Conservation (phyloP, 2,113 vertebrate genomes). For the Crotalus tigris region DNA sequence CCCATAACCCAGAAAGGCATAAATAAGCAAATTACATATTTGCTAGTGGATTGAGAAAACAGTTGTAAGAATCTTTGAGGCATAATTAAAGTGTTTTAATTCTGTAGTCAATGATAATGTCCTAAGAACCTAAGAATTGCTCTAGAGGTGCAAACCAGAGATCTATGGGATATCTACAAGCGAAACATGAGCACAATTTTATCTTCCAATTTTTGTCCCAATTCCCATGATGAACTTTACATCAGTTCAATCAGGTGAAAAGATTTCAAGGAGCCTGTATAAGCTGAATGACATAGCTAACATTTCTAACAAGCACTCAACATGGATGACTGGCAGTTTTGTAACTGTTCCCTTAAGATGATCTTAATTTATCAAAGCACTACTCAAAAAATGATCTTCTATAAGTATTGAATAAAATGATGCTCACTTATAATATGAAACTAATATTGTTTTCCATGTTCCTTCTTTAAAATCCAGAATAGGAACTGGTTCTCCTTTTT, state of each 20-base stretch:
- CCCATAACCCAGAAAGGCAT: not conserved
- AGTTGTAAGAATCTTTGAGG: not conserved
- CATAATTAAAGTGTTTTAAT: not conserved
- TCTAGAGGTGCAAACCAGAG: not conserved
- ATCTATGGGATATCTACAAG: not conserved
- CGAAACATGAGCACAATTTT: not conserved
- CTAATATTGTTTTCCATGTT: conserved; percentile 11
- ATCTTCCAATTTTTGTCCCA: not conserved
- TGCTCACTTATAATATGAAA: conserved; percentile 13
- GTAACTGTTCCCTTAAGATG: conserved; percentile 16
- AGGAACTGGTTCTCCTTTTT: conserved; percentile 22
- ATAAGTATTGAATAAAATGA: conserved; percentile 21
- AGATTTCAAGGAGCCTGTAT: not conserved
- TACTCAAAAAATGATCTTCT: not conserved
- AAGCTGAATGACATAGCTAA: conserved; percentile 16
- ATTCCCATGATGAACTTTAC: not conserved
- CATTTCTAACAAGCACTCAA: not conserved
- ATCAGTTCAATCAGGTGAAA: not conserved
- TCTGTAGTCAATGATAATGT: not conserved
- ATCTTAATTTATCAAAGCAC: conserved; percentile 15
- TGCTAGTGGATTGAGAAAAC: not conserved
- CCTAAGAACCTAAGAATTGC: not conserved
- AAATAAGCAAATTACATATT: not conserved
- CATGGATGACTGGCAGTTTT: not conserved
- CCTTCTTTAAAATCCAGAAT: conserved; percentile 19